These are phyloP conservation scores for Oreonectes daqikongensis DNA, from an alignment of 2,797 vertebrate genomes.

Conservation along the genomic window DNA sequence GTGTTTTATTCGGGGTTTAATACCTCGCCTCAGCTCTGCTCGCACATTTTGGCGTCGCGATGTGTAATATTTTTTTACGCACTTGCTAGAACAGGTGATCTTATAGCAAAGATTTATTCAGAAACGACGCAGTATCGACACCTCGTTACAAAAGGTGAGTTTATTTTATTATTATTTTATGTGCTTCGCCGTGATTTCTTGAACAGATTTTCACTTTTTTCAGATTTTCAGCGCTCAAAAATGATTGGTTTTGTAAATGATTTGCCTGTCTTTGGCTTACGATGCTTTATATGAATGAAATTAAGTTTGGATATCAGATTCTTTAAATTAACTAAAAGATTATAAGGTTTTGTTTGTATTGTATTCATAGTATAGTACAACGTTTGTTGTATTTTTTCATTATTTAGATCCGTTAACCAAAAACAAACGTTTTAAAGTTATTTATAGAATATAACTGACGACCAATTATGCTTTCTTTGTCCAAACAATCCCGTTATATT, in stretches of 20 bases:
- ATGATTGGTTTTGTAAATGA: background rate
- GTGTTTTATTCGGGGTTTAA: conserved; percentile 21
- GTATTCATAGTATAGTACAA: background rate
- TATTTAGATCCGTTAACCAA: background rate
- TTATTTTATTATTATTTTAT: background rate
- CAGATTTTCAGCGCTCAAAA: background rate
- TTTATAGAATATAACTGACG: background rate
- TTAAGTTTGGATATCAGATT: background rate
- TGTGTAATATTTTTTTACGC: conserved; percentile 27
- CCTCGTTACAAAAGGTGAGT: conserved; percentile 3
- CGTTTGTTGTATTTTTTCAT: background rate
- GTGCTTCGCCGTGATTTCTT: background rate
- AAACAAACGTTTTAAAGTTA: background rate
- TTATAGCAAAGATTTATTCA: background rate
- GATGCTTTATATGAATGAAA: background rate
- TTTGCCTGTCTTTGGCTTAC: background rate
- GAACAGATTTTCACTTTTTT: background rate
- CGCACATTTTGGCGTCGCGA: conserved; percentile 24
- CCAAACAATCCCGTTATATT: conserved; percentile 13
- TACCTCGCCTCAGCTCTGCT: conserved; percentile 2
- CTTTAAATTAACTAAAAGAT: background rate
- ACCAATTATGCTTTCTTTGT: background rate
- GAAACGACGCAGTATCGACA: background rate
- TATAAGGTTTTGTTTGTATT: no score
- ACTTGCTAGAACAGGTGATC: conserved; percentile 23